Percentiles rank a stretch among this genome's conserved stretches.
These are phyloP conservation scores for Picus viridis DNA, from an alignment of 2,797 vertebrate genomes.

Conservation along the genomic window DNA sequence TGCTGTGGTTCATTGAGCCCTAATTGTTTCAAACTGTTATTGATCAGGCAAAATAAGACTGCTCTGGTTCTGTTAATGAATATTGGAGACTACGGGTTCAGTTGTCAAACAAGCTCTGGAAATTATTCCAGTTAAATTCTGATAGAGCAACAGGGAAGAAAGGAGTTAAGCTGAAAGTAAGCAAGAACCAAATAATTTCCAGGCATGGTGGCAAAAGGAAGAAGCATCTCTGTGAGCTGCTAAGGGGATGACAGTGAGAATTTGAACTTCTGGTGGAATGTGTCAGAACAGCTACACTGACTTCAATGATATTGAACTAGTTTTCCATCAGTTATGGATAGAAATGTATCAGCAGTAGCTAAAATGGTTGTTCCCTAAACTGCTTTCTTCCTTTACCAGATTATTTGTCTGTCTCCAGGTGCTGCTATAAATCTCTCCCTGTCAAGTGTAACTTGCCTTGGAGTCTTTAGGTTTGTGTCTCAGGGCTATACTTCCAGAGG, in stretches of 20 bases:
- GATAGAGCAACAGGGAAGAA: neutral
- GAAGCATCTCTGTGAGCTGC: no score
- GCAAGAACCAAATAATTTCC: neutral
- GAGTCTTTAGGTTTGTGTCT: neutral
- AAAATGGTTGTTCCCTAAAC: neutral
- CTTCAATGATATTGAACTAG: neutral
- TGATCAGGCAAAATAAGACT: slow-evolving; percentile 52
- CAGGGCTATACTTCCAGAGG: neutral
- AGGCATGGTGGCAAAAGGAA: neutral
- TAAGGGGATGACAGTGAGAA: neutral
- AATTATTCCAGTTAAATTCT: neutral
- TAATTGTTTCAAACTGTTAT: slow-evolving; percentile 43
- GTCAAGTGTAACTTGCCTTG: neutral
- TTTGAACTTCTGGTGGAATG: neutral
- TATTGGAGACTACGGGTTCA: slow-evolving; percentile 12
- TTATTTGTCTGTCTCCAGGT: fast-evolving
- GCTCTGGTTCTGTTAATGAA: slow-evolving; percentile 51
- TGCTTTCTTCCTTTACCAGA: neutral
- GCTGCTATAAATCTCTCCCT: neutral
- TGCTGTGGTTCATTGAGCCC: slow-evolving; percentile 51
- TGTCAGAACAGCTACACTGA: neutral
- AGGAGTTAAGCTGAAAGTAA: neutral
- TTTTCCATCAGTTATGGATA: neutral
- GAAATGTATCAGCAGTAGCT: neutral
- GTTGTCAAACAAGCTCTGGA: slow-evolving; percentile 22